These are phyloP conservation scores for Drosophila bifasciata DNA, from an alignment of 1,140 invertebrate species.

Conservation along the genomic window DNA sequence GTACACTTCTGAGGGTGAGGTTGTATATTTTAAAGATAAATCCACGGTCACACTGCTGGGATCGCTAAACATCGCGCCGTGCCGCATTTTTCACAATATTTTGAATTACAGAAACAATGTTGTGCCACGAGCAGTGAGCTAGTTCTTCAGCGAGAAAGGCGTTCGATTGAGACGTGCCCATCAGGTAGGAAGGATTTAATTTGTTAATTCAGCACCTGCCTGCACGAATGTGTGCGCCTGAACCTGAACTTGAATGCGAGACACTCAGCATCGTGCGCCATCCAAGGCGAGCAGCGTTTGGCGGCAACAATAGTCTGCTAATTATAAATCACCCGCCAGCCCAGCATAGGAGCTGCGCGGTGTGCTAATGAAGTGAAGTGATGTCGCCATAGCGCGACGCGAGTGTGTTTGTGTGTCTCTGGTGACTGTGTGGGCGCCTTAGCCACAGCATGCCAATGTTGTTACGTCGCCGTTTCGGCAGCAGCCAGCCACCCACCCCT, in stretches of 20 bases:
- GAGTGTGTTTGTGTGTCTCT: conserved; percentile 4
- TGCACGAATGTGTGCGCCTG: conserved; percentile 39
- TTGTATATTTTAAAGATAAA: too few species aligned
- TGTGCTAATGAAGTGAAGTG: conserved; percentile 25
- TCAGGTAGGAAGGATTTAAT: too few species aligned
- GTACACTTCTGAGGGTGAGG: too few species aligned
- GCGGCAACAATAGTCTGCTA: conserved; percentile 76
- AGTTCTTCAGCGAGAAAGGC: too few species aligned
- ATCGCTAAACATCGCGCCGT: too few species aligned
- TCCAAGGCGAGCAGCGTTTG: conserved; percentile 48
- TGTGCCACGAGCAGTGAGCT: too few species aligned
- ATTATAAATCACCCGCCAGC: conserved; percentile 73
- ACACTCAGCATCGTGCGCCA: conserved; percentile 31
- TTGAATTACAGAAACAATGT: too few species aligned
- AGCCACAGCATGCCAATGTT: conserved; percentile 71
- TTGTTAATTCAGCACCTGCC: too few species aligned
- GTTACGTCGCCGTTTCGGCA: conserved; percentile 57
- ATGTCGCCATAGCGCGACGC: conserved; percentile 13
- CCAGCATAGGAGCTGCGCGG: conserved; percentile 51
- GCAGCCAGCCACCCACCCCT: conserved; percentile 26
- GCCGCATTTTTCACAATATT: too few species aligned
- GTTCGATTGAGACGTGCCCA: too few species aligned
- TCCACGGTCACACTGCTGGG: too few species aligned
- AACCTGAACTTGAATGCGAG: conserved; percentile 62
- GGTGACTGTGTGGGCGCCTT: conserved; percentile 66